Evolutionary conservation across 2,113 vertebrate species (phyloP), one percentile per base, ranked within the genome.

Genomic region (Halichoeres trimaculatus): DNA sequence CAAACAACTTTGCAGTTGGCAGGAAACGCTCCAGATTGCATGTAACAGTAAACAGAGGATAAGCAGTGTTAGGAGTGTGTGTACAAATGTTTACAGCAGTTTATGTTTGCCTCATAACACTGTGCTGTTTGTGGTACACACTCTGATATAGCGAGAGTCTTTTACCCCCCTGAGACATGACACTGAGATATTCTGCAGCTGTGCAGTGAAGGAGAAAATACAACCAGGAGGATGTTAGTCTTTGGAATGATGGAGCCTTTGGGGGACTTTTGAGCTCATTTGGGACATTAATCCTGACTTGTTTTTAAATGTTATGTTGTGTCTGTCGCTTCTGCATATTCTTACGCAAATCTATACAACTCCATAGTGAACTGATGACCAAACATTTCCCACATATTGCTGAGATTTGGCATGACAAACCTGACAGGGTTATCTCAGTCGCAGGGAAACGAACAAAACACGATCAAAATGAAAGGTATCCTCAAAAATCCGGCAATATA

Each of bases 111-210:
- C 8, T 26, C 52, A 66, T 51, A 40, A 53, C 64, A 54, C 23
- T 40, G 56, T n/a, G 43, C 5, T 54, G 76, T 61, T 45, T 74
- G 58, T 22, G 50, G 47, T 48, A 68, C 38, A 47, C 22, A 54
- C 6, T 58, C 59, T 52, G 55, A 68, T 45, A 40, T 22, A 63
- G 19, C n/a, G 40, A 30, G 58, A 67, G 63, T 73, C 30, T 11
- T 30, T 22, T 6, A 36, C 30, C 62, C 57, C 36, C 67, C 36
- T 23, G 45, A 70, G 68, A 60, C 50, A 59, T 66, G 74, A 52
- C 70, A 72, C 72, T 70, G 70, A 78, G 84, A 89, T 65, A 53
- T 74, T 80, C 47, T 82, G 60, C 90, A 91, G 86, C 88, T 90
- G 89, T 83, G 79, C 67, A 36, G 41, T 1, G 34, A 74, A 20